Evolutionary conservation across 2,888 invertebrate genomes (phyloP).

Genomic region (Eupelmus urozonus): DNA sequence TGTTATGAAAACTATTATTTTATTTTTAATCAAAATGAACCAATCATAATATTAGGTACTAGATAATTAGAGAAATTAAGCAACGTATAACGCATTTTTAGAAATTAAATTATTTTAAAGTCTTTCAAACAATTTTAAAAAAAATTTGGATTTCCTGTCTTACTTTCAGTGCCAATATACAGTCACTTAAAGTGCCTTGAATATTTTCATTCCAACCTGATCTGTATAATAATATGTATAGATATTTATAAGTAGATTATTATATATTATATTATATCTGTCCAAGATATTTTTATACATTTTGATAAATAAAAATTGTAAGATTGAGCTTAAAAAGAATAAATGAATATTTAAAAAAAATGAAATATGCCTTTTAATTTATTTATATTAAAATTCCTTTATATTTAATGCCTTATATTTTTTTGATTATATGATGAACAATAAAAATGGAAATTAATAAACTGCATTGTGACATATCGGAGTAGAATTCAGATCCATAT

Average conservation of each 20-base stretch:
- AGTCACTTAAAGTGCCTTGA: constrained; percentile 9
- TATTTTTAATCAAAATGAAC: too few species aligned
- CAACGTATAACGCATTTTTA: too few species aligned
- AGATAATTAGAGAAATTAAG: too few species aligned
- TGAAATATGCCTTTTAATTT: background rate
- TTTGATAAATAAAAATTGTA: constrained; percentile 36
- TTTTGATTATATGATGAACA: too few species aligned
- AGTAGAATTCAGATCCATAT: too few species aligned
- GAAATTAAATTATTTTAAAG: background rate
- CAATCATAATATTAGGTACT: too few species aligned
- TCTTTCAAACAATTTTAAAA: background rate
- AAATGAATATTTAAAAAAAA: background rate
- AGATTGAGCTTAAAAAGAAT: constrained; percentile 24
- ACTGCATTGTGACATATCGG: too few species aligned
- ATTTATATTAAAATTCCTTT: too few species aligned
- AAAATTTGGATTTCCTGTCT: constrained; percentile 15
- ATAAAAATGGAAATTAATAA: too few species aligned
- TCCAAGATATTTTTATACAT: constrained; percentile 46
- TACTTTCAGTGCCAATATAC: constrained; percentile 23
- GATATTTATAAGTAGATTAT: constrained; percentile 33
- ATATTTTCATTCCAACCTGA: constrained; percentile 9
- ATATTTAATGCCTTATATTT: too few species aligned
- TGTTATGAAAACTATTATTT: too few species aligned
- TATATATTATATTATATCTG: too few species aligned
- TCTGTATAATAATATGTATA: constrained; percentile 23